These are phyloP conservation scores for Anthophora plumipes DNA, from an alignment of 2,888 invertebrate species.

Conservation along the genomic window DNA sequence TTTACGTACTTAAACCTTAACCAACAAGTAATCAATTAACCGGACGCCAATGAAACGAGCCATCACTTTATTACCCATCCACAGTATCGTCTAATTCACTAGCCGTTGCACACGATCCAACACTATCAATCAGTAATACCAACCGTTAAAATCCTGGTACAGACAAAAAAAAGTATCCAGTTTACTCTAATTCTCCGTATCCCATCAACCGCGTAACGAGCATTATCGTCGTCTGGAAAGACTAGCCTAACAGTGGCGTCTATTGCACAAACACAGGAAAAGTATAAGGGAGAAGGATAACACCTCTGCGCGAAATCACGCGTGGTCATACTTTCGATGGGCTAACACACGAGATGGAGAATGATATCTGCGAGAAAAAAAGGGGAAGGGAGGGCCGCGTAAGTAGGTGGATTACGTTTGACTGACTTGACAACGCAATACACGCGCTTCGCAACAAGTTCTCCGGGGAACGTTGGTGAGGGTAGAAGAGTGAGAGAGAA, in stretches of 20 bases:
- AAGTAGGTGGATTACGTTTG: slow-evolving; percentile 80
- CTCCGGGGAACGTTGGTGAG: slow-evolving; percentile 57
- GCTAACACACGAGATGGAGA: slow-evolving; percentile 49
- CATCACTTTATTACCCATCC: neutral
- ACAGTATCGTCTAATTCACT: no score
- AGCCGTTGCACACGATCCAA: no score
- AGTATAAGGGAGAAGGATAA: neutral
- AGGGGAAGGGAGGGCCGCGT: slow-evolving; percentile 42
- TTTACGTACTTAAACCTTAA: neutral
- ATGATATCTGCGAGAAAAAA: slow-evolving; percentile 62
- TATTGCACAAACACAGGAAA: neutral
- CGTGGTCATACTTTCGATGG: slow-evolving; percentile 37
- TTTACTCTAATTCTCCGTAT: neutral
- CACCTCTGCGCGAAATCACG: slow-evolving; percentile 45
- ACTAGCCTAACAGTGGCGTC: neutral
- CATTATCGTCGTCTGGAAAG: neutral
- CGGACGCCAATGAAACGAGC: neutral
- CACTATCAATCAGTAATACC: no score
- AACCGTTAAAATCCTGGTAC: no score
- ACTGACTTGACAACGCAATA: slow-evolving; percentile 79
- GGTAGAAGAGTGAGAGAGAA: slow-evolving; percentile 34
- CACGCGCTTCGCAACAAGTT: slow-evolving; percentile 74
- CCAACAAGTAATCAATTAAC: neutral
- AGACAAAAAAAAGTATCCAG: no score
- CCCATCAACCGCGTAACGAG: neutral